phyloP scores from a whole-genome alignment of 2,113 vertebrate species.

The Jaculus jaculus region DNA sequence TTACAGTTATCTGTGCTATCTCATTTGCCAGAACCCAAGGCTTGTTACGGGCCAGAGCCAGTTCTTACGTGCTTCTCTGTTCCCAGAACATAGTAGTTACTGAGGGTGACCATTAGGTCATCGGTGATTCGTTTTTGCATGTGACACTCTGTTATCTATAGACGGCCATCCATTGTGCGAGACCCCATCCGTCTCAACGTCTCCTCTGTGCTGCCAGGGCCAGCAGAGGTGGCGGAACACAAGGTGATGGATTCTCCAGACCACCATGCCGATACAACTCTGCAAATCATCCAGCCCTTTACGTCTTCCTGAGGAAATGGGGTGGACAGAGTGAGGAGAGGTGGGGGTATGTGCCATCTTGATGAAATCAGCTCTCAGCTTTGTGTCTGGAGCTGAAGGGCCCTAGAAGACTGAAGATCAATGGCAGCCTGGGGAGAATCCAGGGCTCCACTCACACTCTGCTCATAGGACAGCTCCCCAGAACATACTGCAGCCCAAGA shows the following conservation, averaged over 20 bases:
- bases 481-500: neutral
- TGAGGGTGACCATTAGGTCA: neutral
- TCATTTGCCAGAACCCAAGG: neutral
- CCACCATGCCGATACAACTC: rapidly evolving
- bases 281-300: neutral
- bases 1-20: neutral
- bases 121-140: neutral
- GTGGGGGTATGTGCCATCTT: neutral
- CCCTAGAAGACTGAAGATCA: neutral
- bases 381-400: neutral
- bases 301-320: neutral
- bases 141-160: neutral
- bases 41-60: neutral
- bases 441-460: neutral
- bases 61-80: neutral
- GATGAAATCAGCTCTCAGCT: neutral
- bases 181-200: neutral
- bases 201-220: neutral
- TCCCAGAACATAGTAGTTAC: neutral
- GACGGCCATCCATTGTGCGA: neutral
- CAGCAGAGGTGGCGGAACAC: no score
- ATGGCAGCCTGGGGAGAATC: neutral
- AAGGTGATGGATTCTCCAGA: neutral
- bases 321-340: neutral
- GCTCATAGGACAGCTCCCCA: neutral